phyloP scores from a whole-genome alignment of 1,140 invertebrate genomes.

The Ceratina australensis region DNA sequence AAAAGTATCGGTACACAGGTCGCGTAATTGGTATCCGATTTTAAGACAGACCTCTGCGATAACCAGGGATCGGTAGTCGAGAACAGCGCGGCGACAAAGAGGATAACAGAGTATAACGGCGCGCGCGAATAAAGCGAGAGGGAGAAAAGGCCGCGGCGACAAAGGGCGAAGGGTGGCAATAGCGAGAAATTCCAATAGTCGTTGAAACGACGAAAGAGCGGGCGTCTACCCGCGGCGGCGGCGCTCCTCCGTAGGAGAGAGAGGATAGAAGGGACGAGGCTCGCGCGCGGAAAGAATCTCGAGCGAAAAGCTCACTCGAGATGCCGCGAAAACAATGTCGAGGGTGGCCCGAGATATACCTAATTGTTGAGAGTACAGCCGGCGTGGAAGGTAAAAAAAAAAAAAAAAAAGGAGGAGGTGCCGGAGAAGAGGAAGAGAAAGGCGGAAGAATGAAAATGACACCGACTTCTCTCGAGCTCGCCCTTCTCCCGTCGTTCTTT shows the following conservation, averaged over 20 bases:
- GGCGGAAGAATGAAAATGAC: conserved; percentile 56
- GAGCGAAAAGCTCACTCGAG: conserved; percentile 66
- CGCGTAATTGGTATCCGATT: too few species aligned
- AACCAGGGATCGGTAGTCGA: too few species aligned
- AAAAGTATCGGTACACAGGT: too few species aligned
- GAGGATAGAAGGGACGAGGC: conserved; percentile 31
- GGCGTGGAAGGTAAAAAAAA: conserved; percentile 45
- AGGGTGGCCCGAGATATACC: conserved; percentile 61
- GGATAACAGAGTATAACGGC: not conserved
- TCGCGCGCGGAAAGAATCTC: conserved; percentile 60
- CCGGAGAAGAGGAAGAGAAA: conserved; percentile 42
- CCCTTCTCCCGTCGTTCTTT: conserved; percentile 17
- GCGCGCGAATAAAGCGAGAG: not conserved
- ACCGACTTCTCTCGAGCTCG: conserved; percentile 50
- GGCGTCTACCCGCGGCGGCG: conserved; percentile 19
- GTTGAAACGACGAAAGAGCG: not conserved
- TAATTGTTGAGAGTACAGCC: conserved; percentile 64
- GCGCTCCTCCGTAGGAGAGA: not conserved
- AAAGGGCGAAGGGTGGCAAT: not conserved
- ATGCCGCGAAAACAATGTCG: conserved; percentile 65
- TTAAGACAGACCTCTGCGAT: too few species aligned
- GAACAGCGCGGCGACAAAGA: too few species aligned
- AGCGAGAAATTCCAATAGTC: conserved; percentile 1
- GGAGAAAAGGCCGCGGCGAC: not conserved
- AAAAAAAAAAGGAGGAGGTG: conserved; percentile 42